A percentile compares a stretch with the other conserved stretches of the same genome.
phyloP scores from a whole-genome alignment of 2,797 vertebrate species.

The Sarcoramphus papa region DNA sequence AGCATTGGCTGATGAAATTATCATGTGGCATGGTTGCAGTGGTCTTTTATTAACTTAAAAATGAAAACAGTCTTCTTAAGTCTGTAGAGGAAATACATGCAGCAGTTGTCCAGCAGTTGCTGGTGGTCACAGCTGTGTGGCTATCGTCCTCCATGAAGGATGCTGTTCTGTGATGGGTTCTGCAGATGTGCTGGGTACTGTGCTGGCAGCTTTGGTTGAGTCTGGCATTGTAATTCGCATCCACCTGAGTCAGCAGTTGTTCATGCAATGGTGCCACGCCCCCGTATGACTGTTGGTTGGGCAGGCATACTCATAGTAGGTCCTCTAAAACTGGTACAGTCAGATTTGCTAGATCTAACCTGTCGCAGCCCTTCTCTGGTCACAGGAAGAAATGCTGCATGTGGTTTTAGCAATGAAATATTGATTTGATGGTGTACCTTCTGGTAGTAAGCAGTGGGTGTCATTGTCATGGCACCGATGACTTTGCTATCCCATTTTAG shows the following conservation, averaged over 20 bases:
- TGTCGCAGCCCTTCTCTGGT: not conserved
- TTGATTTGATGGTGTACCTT: not conserved
- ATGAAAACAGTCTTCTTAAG: not conserved
- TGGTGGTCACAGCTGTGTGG: not conserved
- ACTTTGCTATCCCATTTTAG: not conserved
- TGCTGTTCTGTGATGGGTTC: not conserved
- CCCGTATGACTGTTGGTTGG: not conserved
- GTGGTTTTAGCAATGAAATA: not conserved
- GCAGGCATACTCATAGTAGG: accelerated
- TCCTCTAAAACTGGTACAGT: not conserved
- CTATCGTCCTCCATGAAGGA: not conserved
- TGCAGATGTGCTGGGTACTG: not conserved
- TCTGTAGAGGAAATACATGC: not conserved
- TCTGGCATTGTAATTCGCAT: not conserved
- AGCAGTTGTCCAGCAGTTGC: not conserved
- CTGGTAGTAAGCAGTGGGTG: not conserved
- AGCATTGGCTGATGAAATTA: not conserved
- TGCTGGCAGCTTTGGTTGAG: not conserved
- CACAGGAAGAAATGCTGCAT: not conserved
- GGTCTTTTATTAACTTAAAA: not conserved
- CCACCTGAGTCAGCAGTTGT: not conserved
- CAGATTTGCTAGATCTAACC: not conserved
- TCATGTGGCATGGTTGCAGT: not conserved
- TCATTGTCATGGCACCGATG: not conserved
- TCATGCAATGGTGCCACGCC: accelerated